A percentile compares a stretch with the other conserved stretches of the same genome.
These are phyloP conservation scores for Perca fluviatilis DNA, from an alignment of 2,113 vertebrate species.

Conservation along the genomic window DNA sequence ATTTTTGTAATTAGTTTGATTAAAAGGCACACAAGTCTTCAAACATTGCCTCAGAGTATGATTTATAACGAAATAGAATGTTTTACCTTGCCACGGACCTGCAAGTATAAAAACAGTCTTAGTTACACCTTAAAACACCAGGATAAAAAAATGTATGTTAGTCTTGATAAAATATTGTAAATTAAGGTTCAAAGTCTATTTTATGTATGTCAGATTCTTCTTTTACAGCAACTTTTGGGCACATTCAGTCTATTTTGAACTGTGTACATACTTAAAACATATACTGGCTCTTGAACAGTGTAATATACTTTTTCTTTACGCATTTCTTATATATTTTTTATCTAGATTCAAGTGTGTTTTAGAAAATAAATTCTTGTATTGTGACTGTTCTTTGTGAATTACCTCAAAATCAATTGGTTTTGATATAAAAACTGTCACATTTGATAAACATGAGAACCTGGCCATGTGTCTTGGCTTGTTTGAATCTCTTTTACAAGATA, in stretches of 20 bases:
- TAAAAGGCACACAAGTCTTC: conserved; percentile 39
- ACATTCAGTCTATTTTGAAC: conserved; percentile 81
- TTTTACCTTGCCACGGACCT: conserved; percentile 23
- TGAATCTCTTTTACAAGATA: not conserved
- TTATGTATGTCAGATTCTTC: conserved; percentile 67
- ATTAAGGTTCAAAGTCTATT: conserved; percentile 75
- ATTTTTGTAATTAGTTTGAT: conserved; percentile 51
- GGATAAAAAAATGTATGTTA: conserved; percentile 3
- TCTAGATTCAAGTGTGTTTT: conserved; percentile 71
- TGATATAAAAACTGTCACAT: conserved; percentile 30
- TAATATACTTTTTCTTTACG: conserved; percentile 83
- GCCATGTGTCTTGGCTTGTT: not conserved
- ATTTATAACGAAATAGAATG: conserved; percentile 35
- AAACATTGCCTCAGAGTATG: conserved; percentile 64
- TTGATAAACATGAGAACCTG: conserved; percentile 43
- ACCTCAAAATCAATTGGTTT: conserved; percentile 10
- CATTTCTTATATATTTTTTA: conserved; percentile 82
- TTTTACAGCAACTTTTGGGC: conserved; percentile 58
- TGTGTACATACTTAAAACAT: conserved; percentile 82
- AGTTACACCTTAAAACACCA: conserved; percentile 28
- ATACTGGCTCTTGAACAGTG: conserved; percentile 72
- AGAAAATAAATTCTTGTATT: conserved; percentile 81
- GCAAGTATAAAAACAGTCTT: conserved; percentile 32
- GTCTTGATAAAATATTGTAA: conserved; percentile 73
- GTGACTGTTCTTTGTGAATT: conserved; percentile 47